Evolutionary conservation across 1,140 invertebrate species (phyloP), one percentile per base, ranked within the genome.

Genomic region (Marisa cornuarietis): DNA sequence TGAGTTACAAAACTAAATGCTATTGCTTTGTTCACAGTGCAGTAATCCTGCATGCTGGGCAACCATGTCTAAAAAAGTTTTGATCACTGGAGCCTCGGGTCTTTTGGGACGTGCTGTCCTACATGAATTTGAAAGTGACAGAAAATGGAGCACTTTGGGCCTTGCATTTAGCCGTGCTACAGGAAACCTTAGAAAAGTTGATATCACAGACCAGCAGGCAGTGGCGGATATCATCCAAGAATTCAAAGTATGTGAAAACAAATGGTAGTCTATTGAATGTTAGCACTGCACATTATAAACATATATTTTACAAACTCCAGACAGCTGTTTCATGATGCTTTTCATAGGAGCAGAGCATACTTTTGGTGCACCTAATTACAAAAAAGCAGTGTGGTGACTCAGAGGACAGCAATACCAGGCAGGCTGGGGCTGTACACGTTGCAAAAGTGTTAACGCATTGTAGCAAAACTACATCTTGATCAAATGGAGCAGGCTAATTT

Each of bases 1-100:
- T 69, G 66, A 26, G 66, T 69, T n/a, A 9, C 7, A 14, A 18
- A 49, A 7, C 52, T 71, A 5, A 49, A 18, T 71, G 42, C 18
- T 52, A 9, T 52, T 72, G 51, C 54, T 72, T 71, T 72, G 18
- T 54, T 52, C 49, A 52, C 24, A 54, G 1, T 72, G 13, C 51
- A n/a, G 24, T 49, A 13, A 52, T 16, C 20, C 54, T 72, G 22
- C 14, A 9, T 49, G 51, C 24, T n/a, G 20, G 71, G n/a, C 16
- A 68, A 49, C 78, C 10, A 86, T 84, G 83, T 71, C 74, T 16
- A 88, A 85, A 68, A 83, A 78, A 61, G 85, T 88, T 63, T 54
- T 93, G 51, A 85, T 93, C 11, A 93, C 92, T 66, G 92, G 92
- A 58, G 92, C 92, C 5, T 93, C 92, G 10, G 92, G 92, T 3